phyloP scores from a whole-genome alignment of 2,888 invertebrate species.

The Rhimphoctona megacephalus region DNA sequence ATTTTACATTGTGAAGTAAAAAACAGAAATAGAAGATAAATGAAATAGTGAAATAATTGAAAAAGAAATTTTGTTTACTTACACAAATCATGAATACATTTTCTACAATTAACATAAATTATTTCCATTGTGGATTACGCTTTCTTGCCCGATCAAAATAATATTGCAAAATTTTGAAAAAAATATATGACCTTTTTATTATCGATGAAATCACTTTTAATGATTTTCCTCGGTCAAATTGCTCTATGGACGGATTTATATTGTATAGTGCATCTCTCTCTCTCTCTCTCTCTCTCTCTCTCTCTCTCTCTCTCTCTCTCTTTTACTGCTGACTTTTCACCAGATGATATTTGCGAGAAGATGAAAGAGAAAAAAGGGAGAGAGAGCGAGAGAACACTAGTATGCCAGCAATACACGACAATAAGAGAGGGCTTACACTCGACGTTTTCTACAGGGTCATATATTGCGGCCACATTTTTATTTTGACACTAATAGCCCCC shows the following conservation, averaged over 20 bases:
- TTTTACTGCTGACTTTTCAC: constrained; percentile 43
- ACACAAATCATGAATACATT: not conserved
- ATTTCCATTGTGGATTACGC: too few species aligned
- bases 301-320: not conserved
- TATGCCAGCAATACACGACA: constrained; percentile 69
- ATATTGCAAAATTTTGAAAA: not conserved
- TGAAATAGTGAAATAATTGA: not conserved
- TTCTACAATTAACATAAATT: not conserved
- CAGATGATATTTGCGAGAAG: constrained; percentile 41
- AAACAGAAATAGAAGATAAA: not conserved
- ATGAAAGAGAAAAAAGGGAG: constrained; percentile 18
- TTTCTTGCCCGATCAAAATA: too few species aligned
- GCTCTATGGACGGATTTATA: not conserved
- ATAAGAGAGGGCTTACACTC: constrained; percentile 82
- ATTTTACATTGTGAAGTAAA: not conserved
- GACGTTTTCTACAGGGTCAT: constrained; percentile 71
- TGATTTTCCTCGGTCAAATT: not conserved
- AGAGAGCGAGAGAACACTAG: constrained; percentile 2
- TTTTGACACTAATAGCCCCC: constrained; percentile 84
- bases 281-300: not conserved
- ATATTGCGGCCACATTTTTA: constrained; percentile 84
- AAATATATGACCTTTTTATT: not conserved
- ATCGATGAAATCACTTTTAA: not conserved
- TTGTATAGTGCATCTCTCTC: not conserved
- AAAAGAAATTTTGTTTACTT: not conserved